phyloP scores from a whole-genome alignment of 2,113 vertebrate genomes.

The Sylvilagus bachmani region DNA sequence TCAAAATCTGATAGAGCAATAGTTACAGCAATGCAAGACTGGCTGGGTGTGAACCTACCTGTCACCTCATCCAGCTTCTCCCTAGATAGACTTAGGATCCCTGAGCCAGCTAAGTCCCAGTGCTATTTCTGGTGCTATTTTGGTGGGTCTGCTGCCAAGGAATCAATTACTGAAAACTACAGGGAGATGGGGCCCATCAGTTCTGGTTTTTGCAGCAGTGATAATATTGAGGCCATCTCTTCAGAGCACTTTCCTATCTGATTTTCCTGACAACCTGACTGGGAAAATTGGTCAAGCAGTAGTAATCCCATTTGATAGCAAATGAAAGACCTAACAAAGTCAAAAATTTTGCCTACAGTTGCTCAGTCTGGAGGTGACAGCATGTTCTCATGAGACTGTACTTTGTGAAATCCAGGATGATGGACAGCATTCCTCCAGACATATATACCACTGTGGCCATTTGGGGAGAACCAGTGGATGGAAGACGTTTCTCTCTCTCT shows the following conservation, averaged over 20 bases:
- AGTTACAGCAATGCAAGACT: background rate
- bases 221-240: background rate
- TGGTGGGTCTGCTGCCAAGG: background rate
- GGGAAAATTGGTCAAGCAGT: background rate
- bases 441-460: background rate
- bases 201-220: background rate
- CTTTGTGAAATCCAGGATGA: background rate
- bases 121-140: background rate
- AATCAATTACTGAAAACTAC: background rate
- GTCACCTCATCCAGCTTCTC: background rate
- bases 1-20: background rate
- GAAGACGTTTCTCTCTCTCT: too few species aligned
- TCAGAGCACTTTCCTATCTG: background rate
- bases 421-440: background rate
- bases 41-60: background rate
- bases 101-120: background rate
- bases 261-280: background rate
- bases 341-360: slow-evolving; percentile 7
- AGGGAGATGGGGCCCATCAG: background rate
- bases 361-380: background rate
- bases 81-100: background rate
- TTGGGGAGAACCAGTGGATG: too few species aligned
- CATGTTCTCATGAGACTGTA: background rate
- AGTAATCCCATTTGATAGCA: slow-evolving; percentile 1
- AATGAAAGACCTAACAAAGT: slow-evolving; percentile 1